A percentile compares a stretch with the other conserved stretches of the same genome.
These are phyloP conservation scores for Pterostichus niger DNA, from an alignment of 2,888 invertebrate species.

Conservation along the genomic window DNA sequence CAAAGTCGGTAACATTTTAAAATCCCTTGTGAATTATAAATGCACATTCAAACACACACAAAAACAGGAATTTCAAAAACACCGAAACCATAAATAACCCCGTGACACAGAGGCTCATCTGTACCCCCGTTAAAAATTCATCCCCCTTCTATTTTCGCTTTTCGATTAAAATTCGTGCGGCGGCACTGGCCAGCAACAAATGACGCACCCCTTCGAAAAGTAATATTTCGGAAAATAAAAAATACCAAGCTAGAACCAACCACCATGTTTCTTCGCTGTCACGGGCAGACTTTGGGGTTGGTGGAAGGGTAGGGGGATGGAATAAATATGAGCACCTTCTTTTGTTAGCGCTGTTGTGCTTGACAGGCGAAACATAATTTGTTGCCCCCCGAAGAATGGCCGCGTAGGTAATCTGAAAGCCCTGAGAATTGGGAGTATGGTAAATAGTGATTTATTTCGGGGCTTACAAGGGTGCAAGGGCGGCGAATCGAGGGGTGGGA, in stretches of 20 bases:
- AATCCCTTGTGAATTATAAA: slow-evolving; percentile 56
- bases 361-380: slow-evolving; percentile 75
- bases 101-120: not conserved
- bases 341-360: slow-evolving; percentile 72
- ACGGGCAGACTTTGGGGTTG: slow-evolving; percentile 23
- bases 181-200: slow-evolving; percentile 16
- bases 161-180: slow-evolving; percentile 54
- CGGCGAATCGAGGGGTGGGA: slow-evolving; percentile 20
- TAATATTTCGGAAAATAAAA: slow-evolving; percentile 38
- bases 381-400: slow-evolving; percentile 72
- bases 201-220: slow-evolving; percentile 32
- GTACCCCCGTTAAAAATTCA: slow-evolving; percentile 27
- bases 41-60: slow-evolving; percentile 41
- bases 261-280: slow-evolving; percentile 42
- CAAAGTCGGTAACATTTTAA: slow-evolving; percentile 56
- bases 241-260: not conserved
- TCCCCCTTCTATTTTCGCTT: slow-evolving; percentile 47
- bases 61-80: slow-evolving; percentile 59
- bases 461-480: slow-evolving; percentile 26
- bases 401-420: slow-evolving; percentile 72
- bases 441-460: slow-evolving; percentile 73
- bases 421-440: slow-evolving; percentile 74
- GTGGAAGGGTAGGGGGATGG: slow-evolving; percentile 57
- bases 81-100: slow-evolving; percentile 61
- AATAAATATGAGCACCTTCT: slow-evolving; percentile 69